These are phyloP conservation scores for Odontophorus gujanensis DNA, from an alignment of 2,113 vertebrate genomes.

Conservation along the genomic window DNA sequence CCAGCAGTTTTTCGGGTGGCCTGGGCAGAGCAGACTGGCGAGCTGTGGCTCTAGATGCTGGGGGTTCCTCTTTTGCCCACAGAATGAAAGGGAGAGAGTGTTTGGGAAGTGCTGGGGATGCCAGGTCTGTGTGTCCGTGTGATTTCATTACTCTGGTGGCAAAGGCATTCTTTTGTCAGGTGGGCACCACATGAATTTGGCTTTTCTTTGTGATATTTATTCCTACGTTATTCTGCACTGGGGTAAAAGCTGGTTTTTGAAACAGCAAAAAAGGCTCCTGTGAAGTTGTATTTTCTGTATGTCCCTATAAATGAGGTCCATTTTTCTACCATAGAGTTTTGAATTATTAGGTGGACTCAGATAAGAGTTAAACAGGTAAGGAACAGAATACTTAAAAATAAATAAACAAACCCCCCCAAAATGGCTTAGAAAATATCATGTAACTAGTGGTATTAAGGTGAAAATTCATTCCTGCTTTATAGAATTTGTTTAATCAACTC, in stretches of 20 bases:
- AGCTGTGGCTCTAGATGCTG: neutral
- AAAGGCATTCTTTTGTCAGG: neutral
- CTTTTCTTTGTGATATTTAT: neutral
- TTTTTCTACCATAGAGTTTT: neutral
- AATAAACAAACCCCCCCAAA: neutral
- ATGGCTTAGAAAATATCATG: neutral
- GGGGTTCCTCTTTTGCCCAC: neutral
- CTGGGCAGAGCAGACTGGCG: neutral
- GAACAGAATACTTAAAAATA: neutral
- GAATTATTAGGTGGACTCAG: neutral
- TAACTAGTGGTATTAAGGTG: neutral
- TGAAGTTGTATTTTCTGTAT: neutral
- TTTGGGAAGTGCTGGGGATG: neutral
- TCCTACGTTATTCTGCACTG: neutral
- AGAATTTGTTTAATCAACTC: neutral
- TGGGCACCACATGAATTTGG: neutral
- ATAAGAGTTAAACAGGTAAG: neutral
- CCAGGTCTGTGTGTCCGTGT: neutral
- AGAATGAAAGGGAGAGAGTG: fast-evolving
- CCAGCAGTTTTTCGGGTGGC: neutral
- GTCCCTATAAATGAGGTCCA: neutral
- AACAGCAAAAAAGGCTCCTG: neutral
- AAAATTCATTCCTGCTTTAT: neutral
- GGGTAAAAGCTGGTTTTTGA: neutral
- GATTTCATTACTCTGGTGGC: neutral